These are phyloP conservation scores for Ianthella basta DNA, from an alignment of 37 sponge, comb jelly and placozoan species.

Conservation along the genomic window DNA sequence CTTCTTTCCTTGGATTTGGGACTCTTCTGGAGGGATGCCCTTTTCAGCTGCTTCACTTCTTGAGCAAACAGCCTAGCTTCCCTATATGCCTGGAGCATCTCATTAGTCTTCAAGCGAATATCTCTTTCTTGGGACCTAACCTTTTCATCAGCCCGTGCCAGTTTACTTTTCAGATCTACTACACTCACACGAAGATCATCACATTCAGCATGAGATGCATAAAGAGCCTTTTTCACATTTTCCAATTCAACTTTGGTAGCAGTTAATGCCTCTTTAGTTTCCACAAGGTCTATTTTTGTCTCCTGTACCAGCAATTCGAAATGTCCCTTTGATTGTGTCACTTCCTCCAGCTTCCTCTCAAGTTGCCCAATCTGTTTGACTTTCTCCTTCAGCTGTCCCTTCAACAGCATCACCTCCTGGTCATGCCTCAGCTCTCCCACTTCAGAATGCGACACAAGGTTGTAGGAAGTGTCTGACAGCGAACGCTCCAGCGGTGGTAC, in stretches of 20 bases:
- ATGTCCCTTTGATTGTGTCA: too few relatives aligned
- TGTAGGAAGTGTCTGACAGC: too few relatives aligned
- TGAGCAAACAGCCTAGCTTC: slow-evolving; percentile 13
- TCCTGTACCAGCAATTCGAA: too few relatives aligned
- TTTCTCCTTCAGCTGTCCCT: neutral
- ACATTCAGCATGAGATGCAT: neutral
- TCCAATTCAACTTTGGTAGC: too few relatives aligned
- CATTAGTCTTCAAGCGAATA: neutral
- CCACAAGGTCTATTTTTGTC: too few relatives aligned
- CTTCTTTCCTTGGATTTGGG: neutral
- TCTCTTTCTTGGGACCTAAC: neutral
- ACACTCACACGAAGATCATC: neutral
- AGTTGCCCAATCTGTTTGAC: neutral
- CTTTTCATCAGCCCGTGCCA: neutral
- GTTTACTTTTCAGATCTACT: neutral
- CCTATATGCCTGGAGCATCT: slow-evolving; percentile 1
- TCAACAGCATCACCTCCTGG: neutral
- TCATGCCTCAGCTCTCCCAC: neutral
- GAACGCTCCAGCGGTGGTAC: too few relatives aligned
- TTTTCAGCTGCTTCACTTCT: neutral
- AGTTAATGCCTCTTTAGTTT: too few relatives aligned
- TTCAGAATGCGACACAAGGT: neutral
- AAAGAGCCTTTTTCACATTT: too few relatives aligned
- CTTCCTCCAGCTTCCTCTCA: neutral
- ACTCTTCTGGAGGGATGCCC: neutral